These are phyloP conservation scores for Trogon melanurus DNA, from an alignment of 2,113 vertebrate species.

Conservation along the genomic window DNA sequence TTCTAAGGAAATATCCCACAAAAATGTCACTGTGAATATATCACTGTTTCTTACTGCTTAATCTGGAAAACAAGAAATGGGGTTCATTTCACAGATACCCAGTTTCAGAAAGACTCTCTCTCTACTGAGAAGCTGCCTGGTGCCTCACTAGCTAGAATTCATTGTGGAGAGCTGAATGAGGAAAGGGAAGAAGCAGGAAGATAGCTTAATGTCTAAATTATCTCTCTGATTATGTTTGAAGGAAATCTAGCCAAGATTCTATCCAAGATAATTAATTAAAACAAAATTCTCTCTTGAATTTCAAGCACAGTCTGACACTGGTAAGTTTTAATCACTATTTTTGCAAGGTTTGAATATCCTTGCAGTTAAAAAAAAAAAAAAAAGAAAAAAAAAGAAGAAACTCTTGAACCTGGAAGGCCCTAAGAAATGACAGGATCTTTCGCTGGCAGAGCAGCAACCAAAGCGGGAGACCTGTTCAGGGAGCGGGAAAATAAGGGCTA, in stretches of 20 bases:
- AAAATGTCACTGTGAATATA: not conserved
- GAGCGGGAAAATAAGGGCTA: not conserved
- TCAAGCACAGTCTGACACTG: not conserved
- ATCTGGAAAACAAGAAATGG: not conserved
- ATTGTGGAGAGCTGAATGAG: not conserved
- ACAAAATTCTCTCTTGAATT: not conserved
- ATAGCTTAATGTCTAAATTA: not conserved
- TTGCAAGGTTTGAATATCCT: not conserved
- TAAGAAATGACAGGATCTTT: not conserved
- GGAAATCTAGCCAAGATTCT: not conserved
- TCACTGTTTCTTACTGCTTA: not conserved
- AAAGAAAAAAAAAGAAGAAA: not conserved
- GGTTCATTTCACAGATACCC: not conserved
- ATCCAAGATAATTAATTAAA: not conserved
- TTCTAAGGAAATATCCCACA: not conserved
- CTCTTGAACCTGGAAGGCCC: not conserved
- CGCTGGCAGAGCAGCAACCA: not conserved
- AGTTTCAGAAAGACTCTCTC: not conserved
- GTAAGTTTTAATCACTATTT: not conserved
- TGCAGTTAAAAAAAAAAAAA: not conserved
- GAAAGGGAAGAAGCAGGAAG: not conserved
- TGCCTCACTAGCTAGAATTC: not conserved
- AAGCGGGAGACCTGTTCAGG: not conserved
- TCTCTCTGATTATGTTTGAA: not conserved
- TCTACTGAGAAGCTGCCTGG: not conserved